These are phyloP conservation scores for Chinchilla lanigera DNA, from an alignment of 2,113 vertebrate genomes.

Conservation along the genomic window DNA sequence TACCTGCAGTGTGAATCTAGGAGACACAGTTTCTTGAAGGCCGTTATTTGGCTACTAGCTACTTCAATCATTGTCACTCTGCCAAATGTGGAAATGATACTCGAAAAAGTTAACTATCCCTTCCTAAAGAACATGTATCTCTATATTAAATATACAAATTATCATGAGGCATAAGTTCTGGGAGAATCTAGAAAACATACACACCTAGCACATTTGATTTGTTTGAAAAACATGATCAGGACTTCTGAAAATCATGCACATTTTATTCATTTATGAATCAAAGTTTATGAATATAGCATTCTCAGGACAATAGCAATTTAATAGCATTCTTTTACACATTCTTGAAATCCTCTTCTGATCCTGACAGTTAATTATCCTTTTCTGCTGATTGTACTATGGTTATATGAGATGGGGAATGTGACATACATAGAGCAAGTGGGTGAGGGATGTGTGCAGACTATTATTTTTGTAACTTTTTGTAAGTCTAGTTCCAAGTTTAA, in stretches of 20 bases:
- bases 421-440: too few species aligned
- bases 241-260: constrained; percentile 62
- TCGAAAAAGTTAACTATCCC: not conserved
- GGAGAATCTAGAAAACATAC: constrained; percentile 59
- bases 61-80: not conserved
- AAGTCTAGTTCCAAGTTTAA: too few species aligned
- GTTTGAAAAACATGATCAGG: constrained; percentile 74
- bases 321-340: too few species aligned
- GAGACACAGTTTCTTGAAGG: not conserved
- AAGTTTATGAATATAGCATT: constrained; percentile 12
- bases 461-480: too few species aligned
- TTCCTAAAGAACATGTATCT: not conserved
- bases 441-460: too few species aligned
- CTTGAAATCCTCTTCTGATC: too few species aligned
- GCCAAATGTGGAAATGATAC: not conserved
- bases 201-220: constrained; percentile 61
- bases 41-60: not conserved
- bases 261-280: constrained; percentile 49
- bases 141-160: constrained; percentile 70
- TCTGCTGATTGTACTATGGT: too few species aligned
- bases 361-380: too few species aligned
- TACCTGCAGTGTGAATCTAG: not conserved
- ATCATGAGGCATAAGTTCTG: constrained; percentile 64
- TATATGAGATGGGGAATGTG: too few species aligned
- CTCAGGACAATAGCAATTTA: not conserved